Percentiles rank a stretch among this genome's conserved stretches.
phyloP scores from a whole-genome alignment of 2,888 invertebrate species.

The Elmis aenea region DNA sequence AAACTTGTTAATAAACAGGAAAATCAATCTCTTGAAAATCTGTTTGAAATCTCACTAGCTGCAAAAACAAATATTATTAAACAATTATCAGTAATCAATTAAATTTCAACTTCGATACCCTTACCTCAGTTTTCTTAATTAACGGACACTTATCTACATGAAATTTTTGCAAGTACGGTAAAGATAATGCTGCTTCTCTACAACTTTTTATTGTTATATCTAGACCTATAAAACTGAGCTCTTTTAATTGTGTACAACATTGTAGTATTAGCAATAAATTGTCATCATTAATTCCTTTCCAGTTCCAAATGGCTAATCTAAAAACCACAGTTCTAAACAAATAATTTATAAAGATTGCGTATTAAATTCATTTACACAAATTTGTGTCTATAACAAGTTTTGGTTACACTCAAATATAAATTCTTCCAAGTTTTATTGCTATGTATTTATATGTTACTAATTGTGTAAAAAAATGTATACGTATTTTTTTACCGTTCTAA shows the following conservation, averaged over 20 bases:
- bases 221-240: constrained; percentile 30
- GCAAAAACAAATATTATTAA: constrained; percentile 15
- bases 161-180: constrained; percentile 30
- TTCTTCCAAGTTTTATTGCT: too few species aligned
- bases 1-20: constrained; percentile 1
- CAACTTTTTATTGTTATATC: constrained; percentile 35
- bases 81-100: constrained; percentile 1
- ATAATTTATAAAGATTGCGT: not conserved
- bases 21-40: constrained; percentile 27
- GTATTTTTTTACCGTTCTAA: constrained; percentile 28
- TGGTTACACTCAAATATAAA: too few species aligned
- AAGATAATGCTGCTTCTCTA: constrained; percentile 31
- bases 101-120: not conserved
- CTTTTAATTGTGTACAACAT: constrained; percentile 30
- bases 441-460: too few species aligned
- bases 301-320: constrained; percentile 32
- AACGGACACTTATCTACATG: constrained; percentile 32
- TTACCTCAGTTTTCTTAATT: constrained; percentile 32
- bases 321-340: constrained; percentile 8
- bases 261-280: constrained; percentile 33
- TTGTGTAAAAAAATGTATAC: not conserved
- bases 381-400: too few species aligned
- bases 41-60: constrained; percentile 25
- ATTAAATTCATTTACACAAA: not conserved
- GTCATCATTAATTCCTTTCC: constrained; percentile 35